A percentile compares a stretch with the other conserved stretches of the same genome.
Evolutionary conservation across 2,113 vertebrate genomes (phyloP).

Genomic region (Narcine bancroftii): DNA sequence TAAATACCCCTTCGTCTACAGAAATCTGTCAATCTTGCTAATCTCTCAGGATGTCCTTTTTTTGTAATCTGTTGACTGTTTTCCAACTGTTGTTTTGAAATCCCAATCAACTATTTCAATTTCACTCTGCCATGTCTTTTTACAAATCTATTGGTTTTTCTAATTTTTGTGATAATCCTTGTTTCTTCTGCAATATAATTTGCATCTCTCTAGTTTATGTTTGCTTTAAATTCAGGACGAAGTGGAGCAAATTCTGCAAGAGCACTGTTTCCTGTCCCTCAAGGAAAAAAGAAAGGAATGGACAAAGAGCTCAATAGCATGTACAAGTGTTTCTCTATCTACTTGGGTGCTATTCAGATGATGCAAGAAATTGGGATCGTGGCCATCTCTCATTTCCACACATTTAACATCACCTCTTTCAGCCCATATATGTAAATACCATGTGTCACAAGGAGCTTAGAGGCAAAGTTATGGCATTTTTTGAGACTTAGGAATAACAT

Average conservation of each 20-base stretch:
- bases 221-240: neutral
- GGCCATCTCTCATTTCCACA: neutral
- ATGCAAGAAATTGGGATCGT: neutral
- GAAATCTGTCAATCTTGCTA: neutral
- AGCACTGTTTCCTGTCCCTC: neutral
- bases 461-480: neutral
- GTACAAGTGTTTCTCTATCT: neutral
- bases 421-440: neutral
- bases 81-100: neutral
- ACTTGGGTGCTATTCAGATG: neutral
- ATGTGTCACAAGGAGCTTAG: neutral
- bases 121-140: neutral
- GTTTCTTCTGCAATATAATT: neutral
- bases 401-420: neutral
- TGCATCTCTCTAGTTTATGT: neutral
- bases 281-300: neutral
- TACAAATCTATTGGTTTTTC: neutral
- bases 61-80: neutral
- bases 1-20: neutral
- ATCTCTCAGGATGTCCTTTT: neutral
- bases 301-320: neutral
- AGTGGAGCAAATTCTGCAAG: neutral
- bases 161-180: neutral
- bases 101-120: too few species aligned
- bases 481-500: neutral